Evolutionary conservation across 2,888 invertebrate genomes (phyloP), one percentile per base, ranked within the genome.

Genomic region (Meteorus cinctellus): DNA sequence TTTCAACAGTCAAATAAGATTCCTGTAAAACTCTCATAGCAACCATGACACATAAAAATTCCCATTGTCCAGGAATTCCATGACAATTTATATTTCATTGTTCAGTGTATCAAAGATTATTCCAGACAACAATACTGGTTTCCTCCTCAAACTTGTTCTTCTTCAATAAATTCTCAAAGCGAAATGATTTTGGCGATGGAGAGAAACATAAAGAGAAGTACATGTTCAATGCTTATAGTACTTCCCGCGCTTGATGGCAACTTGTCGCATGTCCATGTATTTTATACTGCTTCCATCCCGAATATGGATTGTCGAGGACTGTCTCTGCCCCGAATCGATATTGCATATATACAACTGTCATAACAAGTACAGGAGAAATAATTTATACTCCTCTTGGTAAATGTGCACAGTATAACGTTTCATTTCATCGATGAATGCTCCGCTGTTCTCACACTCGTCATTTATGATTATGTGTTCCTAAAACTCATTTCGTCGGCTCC

Each of bases 381-480:
- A 55, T 67, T 45, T 8, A 73, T 51, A 55, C 55, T 27, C 34
- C 31, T 66, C 29, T 62, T 41, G 31, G 45, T 62, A 59, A 36
- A 27, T 24, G 19, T 12, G 63, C 63, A 63, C 63, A n/a, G 41
- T 67, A 29, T 27, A 55, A 65, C 71, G 51, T 59, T 63, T 34
- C 31, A 45, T 73, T 74, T 62, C 78, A 77, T 79, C n/a, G 80
- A 80, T 77, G 76, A 80, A 79, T 80, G 77, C 76, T 78, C 75
- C 55, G 74, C 78, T 78, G 77, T 79, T 79, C 77, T 78, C 73
- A 74, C 77, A 74, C 78, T 36, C 75, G 72, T 74, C 69, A 79
- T 74, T 79, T 79, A 79, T 76, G 76, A 68, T 4, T 34, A 74
- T 68, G 72, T 74, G 77, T 70, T 41, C 41, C 71, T 41, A 74